Evolutionary conservation across 2,797 vertebrate genomes (phyloP), one percentile per base, ranked within the genome.

Genomic region (Danio choprae): DNA sequence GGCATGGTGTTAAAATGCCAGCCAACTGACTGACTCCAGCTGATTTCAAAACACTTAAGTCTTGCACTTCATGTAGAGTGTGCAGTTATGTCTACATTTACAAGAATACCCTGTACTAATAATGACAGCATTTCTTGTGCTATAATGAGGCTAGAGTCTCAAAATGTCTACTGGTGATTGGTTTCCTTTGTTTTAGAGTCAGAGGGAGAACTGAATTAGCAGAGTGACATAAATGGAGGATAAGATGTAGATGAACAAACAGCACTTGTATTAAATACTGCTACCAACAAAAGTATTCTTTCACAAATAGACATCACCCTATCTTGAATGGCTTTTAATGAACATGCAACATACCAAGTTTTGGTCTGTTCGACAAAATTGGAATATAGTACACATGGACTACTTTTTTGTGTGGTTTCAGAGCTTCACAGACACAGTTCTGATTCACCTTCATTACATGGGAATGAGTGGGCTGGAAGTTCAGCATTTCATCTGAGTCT

Each of bases 101-200:
- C 7, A 36, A 6, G 7, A 67, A 18, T 67, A 38, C 36, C 8
- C 0, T 13, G 2, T 8, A n/a, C 13, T 6, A 67, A 56, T 46
- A 29, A 29, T 29, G 8, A 6, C 36, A 56, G n/a, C 2, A 2
- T 55, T 71, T 20, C n/a, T 41, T 10, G 36, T 15, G 7, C n/a
- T 22, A 12, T 13, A 46, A 18, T 44, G 38, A 43, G 46, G 22
- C 1, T 40, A 11, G 50, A 64, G 48, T 76, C 8, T 55, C 15
- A 12, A 4, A 77, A 18, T 56, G 15, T 56, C 62, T 18, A 16
- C 41, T 29, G 20, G 67, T 77, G 11, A 67, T 43, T 29, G 48
- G 13, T n/a, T 65, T 5, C 6, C 16, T 56, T 76, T 20, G 29
- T 67, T 76, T 56, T n/a, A 51, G 20, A 65, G 36, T 55, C 50